Conservation (phyloP, 2,888 invertebrate genomes). For the Drosophila borborema region DNA sequence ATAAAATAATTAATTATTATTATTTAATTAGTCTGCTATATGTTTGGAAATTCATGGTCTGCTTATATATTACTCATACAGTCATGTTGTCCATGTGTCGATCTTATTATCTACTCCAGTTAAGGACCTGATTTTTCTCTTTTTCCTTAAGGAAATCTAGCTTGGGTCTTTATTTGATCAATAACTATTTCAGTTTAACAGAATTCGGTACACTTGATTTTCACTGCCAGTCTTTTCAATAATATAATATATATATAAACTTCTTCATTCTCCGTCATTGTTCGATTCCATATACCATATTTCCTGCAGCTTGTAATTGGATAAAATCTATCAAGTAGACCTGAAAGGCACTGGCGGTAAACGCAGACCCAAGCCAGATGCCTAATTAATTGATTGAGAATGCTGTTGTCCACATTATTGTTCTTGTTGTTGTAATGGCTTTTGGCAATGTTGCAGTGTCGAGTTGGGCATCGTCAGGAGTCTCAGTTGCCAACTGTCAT, state of each 20-base stretch:
- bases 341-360: constrained; percentile 3
- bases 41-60: no score
- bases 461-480: constrained; percentile 1
- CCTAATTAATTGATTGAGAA: constrained; percentile 71
- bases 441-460: background rate
- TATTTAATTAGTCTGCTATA: no score
- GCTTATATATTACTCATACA: no score
- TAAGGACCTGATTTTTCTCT: no score
- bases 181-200: background rate
- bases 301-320: constrained; percentile 16
- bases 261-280: background rate
- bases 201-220: no score
- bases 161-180: background rate
- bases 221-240: no score
- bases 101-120: no score
- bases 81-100: no score
- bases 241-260: background rate
- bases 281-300: background rate
- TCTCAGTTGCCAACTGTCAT: constrained; percentile 62
- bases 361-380: constrained; percentile 7
- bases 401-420: constrained; percentile 25
- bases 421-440: background rate
- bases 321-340: constrained; percentile 47
- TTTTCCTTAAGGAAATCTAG: no score
- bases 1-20: no score